These are phyloP conservation scores for Luperina nickerlii DNA, from an alignment of 2,888 invertebrate species.

Conservation along the genomic window DNA sequence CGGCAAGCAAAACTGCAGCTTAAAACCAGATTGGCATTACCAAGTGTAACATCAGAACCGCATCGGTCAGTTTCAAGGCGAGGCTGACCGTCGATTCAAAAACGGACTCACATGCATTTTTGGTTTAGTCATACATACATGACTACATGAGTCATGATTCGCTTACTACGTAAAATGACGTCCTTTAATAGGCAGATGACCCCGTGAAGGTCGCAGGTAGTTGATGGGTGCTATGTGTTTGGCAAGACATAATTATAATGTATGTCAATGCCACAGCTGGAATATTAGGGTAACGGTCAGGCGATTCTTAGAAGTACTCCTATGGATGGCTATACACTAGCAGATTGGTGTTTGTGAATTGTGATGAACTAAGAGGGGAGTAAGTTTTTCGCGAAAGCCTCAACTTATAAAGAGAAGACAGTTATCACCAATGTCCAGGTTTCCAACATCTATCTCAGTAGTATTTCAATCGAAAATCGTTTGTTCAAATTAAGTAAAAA, in stretches of 20 bases:
- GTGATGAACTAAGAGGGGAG: neutral
- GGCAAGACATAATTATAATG: neutral
- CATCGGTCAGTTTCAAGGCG: conserved; percentile 28
- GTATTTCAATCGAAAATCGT: too few relatives aligned
- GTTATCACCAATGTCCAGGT: neutral
- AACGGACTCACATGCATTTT: conserved; percentile 35
- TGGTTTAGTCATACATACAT: conserved; percentile 25
- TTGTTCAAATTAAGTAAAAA: neutral
- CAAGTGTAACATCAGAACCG: neutral
- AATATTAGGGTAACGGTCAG: neutral
- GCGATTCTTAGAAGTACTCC: neutral
- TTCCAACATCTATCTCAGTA: neutral
- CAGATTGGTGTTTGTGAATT: neutral
- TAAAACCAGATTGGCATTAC: too few relatives aligned
- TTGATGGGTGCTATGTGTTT: neutral
- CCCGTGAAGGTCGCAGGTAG: conserved; percentile 33
- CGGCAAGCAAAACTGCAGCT: neutral
- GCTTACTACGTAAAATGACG: conserved; percentile 9
- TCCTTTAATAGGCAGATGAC: conserved; percentile 41
- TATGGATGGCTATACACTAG: neutral
- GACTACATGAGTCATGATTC: conserved; percentile 34
- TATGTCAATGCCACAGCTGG: conserved; percentile 3
- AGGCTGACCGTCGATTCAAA: neutral
- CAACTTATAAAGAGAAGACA: neutral
- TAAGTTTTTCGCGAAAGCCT: neutral